Percentiles rank a stretch among this genome's conserved stretches.
Evolutionary conservation across 2,113 vertebrate genomes (phyloP).

Genomic region (Sarotherodon lohbergeri): DNA sequence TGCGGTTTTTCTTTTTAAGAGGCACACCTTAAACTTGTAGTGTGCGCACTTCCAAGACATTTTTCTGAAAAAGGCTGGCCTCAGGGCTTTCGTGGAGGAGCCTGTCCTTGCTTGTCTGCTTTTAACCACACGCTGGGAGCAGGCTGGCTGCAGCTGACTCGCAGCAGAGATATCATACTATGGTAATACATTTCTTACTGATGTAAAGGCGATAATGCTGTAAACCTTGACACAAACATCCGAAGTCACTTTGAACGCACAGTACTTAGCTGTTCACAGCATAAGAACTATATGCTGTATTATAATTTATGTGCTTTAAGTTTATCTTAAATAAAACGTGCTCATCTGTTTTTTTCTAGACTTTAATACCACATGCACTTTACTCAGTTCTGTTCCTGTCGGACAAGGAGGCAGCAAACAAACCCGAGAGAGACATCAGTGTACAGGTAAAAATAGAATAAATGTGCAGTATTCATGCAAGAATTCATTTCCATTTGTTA

Average conservation of each 20-base stretch:
- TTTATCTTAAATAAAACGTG: background rate
- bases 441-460: slow-evolving; percentile 67
- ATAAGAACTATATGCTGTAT: background rate
- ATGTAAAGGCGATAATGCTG: slow-evolving; percentile 13
- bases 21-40: slow-evolving; percentile 28
- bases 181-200: slow-evolving; percentile 32
- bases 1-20: background rate
- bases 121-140: slow-evolving; percentile 46
- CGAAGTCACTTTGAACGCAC: background rate
- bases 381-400: slow-evolving; percentile 72
- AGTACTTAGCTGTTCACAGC: background rate
- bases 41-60: slow-evolving; percentile 15
- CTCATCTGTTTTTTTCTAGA: slow-evolving; percentile 37
- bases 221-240: slow-evolving; percentile 9
- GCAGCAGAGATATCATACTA: slow-evolving; percentile 34
- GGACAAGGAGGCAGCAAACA: slow-evolving; percentile 75
- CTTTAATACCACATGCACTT: slow-evolving; percentile 72
- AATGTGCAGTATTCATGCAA: background rate
- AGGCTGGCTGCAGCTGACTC: slow-evolving; percentile 11
- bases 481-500: background rate
- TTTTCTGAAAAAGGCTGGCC: slow-evolving; percentile 52
- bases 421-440: slow-evolving; percentile 66
- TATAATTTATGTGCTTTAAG: background rate
- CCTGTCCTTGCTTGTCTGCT: slow-evolving; percentile 63
- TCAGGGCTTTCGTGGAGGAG: slow-evolving; percentile 25